Evolutionary conservation across 2,797 vertebrate species (phyloP).

Genomic region (Botia almorhae): DNA sequence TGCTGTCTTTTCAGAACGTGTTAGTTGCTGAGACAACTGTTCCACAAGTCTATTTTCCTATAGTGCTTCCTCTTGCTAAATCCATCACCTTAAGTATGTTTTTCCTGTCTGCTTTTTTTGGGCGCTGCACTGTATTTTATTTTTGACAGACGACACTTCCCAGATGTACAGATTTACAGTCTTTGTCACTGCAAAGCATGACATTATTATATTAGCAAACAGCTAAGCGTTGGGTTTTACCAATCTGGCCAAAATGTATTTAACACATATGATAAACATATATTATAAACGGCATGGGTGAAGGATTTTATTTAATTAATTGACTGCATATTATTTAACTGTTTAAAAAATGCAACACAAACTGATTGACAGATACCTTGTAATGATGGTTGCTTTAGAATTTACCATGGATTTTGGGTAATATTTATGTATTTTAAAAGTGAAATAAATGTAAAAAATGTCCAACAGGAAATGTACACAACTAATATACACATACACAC

Average conservation of each 20-base stretch:
- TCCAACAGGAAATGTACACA: no score
- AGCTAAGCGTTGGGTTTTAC: not conserved
- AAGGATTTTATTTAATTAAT: no score
- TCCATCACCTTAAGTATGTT: conserved; percentile 7
- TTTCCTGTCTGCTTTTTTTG: conserved; percentile 40
- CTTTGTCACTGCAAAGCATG: not conserved
- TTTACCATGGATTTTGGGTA: no score
- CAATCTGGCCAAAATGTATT: not conserved
- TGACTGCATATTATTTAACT: no score
- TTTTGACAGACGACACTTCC: conserved; percentile 35
- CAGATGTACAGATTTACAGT: conserved; percentile 17
- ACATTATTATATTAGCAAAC: not conserved
- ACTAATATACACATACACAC: no score
- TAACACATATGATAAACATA: not conserved
- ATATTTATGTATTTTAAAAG: no score
- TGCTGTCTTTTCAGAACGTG: conserved; percentile 12
- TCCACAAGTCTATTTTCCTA: conserved; percentile 29
- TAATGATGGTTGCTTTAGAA: no score
- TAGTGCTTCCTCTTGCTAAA: conserved; percentile 32
- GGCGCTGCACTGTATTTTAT: conserved; percentile 1
- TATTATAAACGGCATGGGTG: not conserved
- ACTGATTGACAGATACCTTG: no score
- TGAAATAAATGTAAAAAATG: no score
- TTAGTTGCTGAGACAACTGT: conserved; percentile 7
- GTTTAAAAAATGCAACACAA: no score